These are phyloP conservation scores for Trachelus tabidus DNA, from an alignment of 2,888 invertebrate species.

Conservation along the genomic window DNA sequence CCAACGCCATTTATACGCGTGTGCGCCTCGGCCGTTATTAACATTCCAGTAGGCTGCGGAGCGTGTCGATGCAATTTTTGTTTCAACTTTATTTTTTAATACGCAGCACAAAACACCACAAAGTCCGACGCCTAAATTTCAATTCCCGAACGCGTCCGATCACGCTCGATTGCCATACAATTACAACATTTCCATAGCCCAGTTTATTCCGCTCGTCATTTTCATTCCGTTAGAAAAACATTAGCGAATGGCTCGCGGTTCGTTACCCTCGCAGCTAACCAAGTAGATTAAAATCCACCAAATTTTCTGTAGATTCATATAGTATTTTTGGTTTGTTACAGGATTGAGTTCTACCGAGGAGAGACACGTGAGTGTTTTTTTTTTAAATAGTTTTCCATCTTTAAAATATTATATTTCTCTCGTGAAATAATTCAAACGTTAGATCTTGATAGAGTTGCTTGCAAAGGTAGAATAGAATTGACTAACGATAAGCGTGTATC, in stretches of 20 bases:
- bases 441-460: neutral
- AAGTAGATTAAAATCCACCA: neutral
- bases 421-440: neutral
- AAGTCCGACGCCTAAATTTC: neutral
- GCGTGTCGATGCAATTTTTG: slow-evolving; percentile 9
- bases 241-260: neutral
- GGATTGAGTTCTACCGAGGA: slow-evolving; percentile 75
- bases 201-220: neutral
- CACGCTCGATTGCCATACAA: neutral
- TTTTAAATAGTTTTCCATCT: neutral
- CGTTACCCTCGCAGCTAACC: neutral
- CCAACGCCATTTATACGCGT: slow-evolving; percentile 63
- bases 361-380: slow-evolving; percentile 71
- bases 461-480: neutral
- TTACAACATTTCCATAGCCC: neutral
- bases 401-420: neutral
- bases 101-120: neutral
- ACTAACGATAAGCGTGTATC: too few relatives aligned
- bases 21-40: slow-evolving; percentile 47
- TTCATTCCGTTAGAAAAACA: neutral
- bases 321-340: slow-evolving; percentile 56
- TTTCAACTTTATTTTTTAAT: slow-evolving; percentile 28
- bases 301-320: neutral
- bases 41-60: slow-evolving; percentile 36
- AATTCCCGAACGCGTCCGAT: neutral